Evolutionary conservation across 2,888 invertebrate genomes (phyloP).

Genomic region (Anagyrus pseudococci): DNA sequence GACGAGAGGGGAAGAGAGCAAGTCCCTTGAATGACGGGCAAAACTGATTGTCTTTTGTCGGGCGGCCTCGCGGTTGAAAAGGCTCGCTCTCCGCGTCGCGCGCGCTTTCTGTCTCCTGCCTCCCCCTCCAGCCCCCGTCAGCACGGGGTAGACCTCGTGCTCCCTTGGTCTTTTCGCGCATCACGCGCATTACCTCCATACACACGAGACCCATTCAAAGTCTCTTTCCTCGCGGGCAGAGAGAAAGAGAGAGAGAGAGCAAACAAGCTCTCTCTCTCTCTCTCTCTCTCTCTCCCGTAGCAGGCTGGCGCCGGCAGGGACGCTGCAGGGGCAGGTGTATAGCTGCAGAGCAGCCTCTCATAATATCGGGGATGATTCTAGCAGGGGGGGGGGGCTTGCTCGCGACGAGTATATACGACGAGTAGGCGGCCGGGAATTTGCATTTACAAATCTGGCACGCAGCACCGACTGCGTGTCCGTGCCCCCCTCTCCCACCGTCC

Average conservation of each 20-base stretch:
- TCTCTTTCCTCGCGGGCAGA: too few relatives aligned
- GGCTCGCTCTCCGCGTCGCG: background rate
- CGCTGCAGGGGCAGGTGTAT: background rate
- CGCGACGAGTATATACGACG: too few relatives aligned
- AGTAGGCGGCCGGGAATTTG: background rate
- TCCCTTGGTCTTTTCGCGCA: too few relatives aligned
- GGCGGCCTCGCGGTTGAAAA: background rate
- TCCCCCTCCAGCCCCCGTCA: background rate
- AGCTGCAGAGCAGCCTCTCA: too few relatives aligned
- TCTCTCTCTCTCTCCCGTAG: too few relatives aligned
- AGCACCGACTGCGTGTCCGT: too few relatives aligned
- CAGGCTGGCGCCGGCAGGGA: background rate
- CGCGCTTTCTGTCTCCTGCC: background rate
- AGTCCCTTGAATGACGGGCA: conserved; percentile 1
- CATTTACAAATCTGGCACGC: conserved; percentile 1
- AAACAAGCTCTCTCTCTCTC: too few relatives aligned
- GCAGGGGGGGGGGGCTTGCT: too few relatives aligned
- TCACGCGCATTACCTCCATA: too few relatives aligned
- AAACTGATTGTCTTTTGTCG: background rate
- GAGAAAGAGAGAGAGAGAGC: background rate
- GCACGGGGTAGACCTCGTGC: too few relatives aligned
- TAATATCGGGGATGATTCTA: background rate
- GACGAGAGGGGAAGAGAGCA: background rate
- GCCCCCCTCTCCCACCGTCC: background rate
- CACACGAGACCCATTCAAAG: too few relatives aligned